Conservation (phyloP, 2,888 invertebrate species). For the Dendrolimus houi region DNA sequence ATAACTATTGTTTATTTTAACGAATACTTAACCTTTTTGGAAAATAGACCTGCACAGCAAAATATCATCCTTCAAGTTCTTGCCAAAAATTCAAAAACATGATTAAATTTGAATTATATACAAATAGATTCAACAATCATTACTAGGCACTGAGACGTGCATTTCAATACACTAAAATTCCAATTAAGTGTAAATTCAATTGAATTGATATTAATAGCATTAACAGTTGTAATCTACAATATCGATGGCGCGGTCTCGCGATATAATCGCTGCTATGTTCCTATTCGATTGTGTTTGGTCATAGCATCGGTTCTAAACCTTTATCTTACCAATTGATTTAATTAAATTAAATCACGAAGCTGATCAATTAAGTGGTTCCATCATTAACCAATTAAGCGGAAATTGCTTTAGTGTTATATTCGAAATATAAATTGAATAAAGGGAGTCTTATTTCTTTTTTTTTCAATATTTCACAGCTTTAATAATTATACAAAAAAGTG, state of each 20-base stretch:
- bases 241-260: not conserved
- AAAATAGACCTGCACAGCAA: too few species aligned
- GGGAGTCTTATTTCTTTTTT: too few species aligned
- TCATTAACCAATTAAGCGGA: not conserved
- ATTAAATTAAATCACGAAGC: not conserved
- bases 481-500: too few species aligned
- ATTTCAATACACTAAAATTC: not conserved
- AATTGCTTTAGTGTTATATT: too few species aligned
- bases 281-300: not conserved
- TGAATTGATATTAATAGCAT: not conserved
- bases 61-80: too few species aligned
- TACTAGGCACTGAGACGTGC: too few species aligned
- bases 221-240: not conserved
- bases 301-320: not conserved
- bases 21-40: too few species aligned
- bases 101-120: not conserved
- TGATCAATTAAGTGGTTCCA: not conserved
- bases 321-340: not conserved
- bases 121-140: not conserved
- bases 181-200: not conserved
- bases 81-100: not conserved
- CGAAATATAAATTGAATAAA: too few species aligned
- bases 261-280: not conserved
- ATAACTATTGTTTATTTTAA: too few species aligned
- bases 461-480: too few species aligned